A percentile compares a stretch with the other conserved stretches of the same genome.
Evolutionary conservation across 2,888 invertebrate species (phyloP).

Genomic region (Blera fallax): DNA sequence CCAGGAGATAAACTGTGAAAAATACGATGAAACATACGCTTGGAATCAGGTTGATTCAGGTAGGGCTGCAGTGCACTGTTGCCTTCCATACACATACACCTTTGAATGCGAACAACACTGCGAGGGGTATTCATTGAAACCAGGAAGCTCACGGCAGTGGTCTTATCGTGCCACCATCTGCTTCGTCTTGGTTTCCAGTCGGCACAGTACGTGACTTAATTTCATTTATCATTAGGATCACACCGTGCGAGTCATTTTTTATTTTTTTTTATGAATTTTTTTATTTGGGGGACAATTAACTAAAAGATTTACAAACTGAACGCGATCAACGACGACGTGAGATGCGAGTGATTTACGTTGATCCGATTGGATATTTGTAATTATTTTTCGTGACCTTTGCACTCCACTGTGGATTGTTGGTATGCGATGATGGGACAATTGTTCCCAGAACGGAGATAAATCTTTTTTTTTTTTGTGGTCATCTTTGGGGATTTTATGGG

Average conservation of each 20-base stretch:
- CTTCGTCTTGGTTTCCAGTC: slow-evolving; percentile 30
- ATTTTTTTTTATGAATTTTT: slow-evolving; percentile 12
- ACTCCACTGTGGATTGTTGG: neutral
- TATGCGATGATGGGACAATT: slow-evolving; percentile 1
- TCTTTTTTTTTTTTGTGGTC: slow-evolving; percentile 48
- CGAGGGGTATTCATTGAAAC: slow-evolving; percentile 28
- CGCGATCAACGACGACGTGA: slow-evolving; percentile 40
- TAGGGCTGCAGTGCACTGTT: neutral
- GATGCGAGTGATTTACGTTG: slow-evolving; percentile 65
- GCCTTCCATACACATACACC: neutral
- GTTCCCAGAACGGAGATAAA: slow-evolving; percentile 50
- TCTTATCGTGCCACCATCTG: slow-evolving; percentile 44
- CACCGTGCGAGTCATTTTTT: slow-evolving; percentile 45
- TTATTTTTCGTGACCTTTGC: slow-evolving; percentile 54
- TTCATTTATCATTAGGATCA: slow-evolving; percentile 69
- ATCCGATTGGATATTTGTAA: slow-evolving; percentile 65
- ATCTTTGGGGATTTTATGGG: slow-evolving; percentile 35
- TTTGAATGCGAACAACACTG: neutral
- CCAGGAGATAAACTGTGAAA: slow-evolving; percentile 54
- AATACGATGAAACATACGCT: slow-evolving; percentile 38
- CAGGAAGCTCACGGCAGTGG: slow-evolving; percentile 47
- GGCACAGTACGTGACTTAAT: slow-evolving; percentile 67
- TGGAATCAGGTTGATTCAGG: slow-evolving; percentile 35
- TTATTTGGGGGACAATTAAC: slow-evolving; percentile 39
- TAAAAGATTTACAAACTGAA: slow-evolving; percentile 57